A percentile compares a stretch with the other conserved stretches of the same genome.
Evolutionary conservation across 2,888 invertebrate genomes (phyloP).

Genomic region (Apotomis capreana): DNA sequence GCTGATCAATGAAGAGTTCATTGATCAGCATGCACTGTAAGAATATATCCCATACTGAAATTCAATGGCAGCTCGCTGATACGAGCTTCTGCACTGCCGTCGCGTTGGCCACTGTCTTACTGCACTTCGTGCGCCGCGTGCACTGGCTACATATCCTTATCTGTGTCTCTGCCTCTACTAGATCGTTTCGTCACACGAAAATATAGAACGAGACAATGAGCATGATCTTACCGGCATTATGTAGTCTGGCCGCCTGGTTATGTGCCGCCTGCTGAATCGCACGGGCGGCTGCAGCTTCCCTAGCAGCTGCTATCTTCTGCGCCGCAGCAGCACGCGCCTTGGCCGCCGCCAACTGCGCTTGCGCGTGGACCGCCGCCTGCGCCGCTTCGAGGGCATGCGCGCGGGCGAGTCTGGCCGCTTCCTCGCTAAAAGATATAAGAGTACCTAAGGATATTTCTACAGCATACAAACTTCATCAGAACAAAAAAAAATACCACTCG

Average conservation of each 20-base stretch:
- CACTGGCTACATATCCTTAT: too few species aligned
- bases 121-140: too few species aligned
- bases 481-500: too few species aligned
- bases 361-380: slow-evolving; percentile 86
- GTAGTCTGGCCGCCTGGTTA: slow-evolving; percentile 87
- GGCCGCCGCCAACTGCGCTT: slow-evolving; percentile 87
- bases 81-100: too few species aligned
- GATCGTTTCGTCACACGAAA: too few species aligned
- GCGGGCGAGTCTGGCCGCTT: slow-evolving; percentile 86
- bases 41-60: too few species aligned
- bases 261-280: slow-evolving; percentile 88
- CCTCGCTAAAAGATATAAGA: slow-evolving; percentile 73
- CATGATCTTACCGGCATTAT: slow-evolving; percentile 81
- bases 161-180: too few species aligned
- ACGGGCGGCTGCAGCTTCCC: slow-evolving; percentile 88
- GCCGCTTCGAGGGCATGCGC: slow-evolving; percentile 87
- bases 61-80: too few species aligned
- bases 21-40: too few species aligned
- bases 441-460: not conserved
- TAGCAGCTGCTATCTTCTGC: slow-evolving; percentile 87
- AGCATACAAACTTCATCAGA: not conserved
- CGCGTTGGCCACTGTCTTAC: too few species aligned
- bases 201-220: too few species aligned
- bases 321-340: slow-evolving; percentile 88
- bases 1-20: too few species aligned